These are phyloP conservation scores for Alloplasta piceator DNA, from an alignment of 2,888 invertebrate genomes.

Conservation along the genomic window DNA sequence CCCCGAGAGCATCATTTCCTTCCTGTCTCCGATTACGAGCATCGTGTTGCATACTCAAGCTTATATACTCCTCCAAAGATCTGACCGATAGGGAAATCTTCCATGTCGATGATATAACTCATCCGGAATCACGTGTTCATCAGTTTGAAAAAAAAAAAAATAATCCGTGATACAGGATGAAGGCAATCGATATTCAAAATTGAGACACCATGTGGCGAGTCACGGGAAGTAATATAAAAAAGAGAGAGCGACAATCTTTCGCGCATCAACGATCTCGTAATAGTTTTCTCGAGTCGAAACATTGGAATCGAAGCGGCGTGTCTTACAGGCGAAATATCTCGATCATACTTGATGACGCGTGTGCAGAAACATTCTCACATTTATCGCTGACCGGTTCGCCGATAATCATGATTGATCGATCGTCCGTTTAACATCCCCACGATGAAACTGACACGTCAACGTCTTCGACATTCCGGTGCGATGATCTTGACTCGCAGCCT, in stretches of 20 bases:
- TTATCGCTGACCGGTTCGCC: constrained; percentile 54
- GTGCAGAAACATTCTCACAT: not conserved
- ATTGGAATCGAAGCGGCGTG: not conserved
- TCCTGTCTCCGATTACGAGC: constrained; percentile 49
- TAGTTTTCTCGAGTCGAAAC: constrained; percentile 15
- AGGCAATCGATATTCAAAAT: no score
- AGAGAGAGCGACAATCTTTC: not conserved
- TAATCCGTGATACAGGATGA: no score
- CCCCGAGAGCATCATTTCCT: constrained; percentile 38
- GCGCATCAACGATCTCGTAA: constrained; percentile 1
- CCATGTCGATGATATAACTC: not conserved
- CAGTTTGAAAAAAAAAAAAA: no score
- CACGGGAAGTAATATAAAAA: constrained; percentile 1
- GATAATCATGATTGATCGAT: constrained; percentile 61
- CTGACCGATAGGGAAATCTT: not conserved
- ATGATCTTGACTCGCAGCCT: constrained; percentile 24
- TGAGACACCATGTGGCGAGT: not conserved
- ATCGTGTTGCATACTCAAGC: constrained; percentile 23
- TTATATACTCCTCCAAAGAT: not conserved
- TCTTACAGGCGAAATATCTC: not conserved
- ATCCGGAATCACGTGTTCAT: no score
- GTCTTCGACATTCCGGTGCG: constrained; percentile 17
- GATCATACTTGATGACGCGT: constrained; percentile 16
- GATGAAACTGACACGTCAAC: constrained; percentile 18
- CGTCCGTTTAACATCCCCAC: constrained; percentile 34